Percentiles rank a stretch among this genome's conserved stretches.
These are phyloP conservation scores for Eretmocerus hayati DNA, from an alignment of 2,888 invertebrate species.

Conservation along the genomic window DNA sequence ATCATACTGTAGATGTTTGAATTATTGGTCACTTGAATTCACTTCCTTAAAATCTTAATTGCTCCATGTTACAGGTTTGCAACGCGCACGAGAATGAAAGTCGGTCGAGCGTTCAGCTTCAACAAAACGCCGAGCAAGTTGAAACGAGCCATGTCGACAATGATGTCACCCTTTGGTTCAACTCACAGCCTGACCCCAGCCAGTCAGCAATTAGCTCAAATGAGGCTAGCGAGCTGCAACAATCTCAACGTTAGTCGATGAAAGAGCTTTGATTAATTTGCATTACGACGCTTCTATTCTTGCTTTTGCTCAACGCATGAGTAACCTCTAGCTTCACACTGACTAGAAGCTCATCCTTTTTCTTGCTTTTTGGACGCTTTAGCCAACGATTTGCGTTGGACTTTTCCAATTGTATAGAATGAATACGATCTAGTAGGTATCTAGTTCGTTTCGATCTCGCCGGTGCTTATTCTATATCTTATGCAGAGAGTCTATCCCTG, in stretches of 20 bases:
- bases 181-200: constrained; percentile 76
- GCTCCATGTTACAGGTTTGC: constrained; percentile 53
- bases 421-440: too few species aligned
- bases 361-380: too few species aligned
- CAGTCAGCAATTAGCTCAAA: constrained; percentile 71
- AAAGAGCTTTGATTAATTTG: constrained; percentile 4
- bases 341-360: constrained; percentile 21
- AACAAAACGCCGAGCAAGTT: constrained; percentile 91
- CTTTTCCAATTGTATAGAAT: too few species aligned
- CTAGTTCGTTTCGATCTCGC: too few species aligned
- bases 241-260: constrained; percentile 71
- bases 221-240: constrained; percentile 78
- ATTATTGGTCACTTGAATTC: too few species aligned
- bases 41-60: background rate
- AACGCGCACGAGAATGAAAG: constrained; percentile 75
- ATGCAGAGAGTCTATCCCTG: too few species aligned
- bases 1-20: too few species aligned
- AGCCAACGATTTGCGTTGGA: too few species aligned
- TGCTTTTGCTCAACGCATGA: too few species aligned
- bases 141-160: constrained; percentile 88
- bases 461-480: too few species aligned
- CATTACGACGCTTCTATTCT: constrained; percentile 12
- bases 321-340: too few species aligned
- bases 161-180: constrained; percentile 87
- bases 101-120: constrained; percentile 90